A percentile compares a stretch with the other conserved stretches of the same genome.
These are phyloP conservation scores for Pachydiplax longipennis DNA, from an alignment of 2,888 invertebrate genomes.

Conservation along the genomic window DNA sequence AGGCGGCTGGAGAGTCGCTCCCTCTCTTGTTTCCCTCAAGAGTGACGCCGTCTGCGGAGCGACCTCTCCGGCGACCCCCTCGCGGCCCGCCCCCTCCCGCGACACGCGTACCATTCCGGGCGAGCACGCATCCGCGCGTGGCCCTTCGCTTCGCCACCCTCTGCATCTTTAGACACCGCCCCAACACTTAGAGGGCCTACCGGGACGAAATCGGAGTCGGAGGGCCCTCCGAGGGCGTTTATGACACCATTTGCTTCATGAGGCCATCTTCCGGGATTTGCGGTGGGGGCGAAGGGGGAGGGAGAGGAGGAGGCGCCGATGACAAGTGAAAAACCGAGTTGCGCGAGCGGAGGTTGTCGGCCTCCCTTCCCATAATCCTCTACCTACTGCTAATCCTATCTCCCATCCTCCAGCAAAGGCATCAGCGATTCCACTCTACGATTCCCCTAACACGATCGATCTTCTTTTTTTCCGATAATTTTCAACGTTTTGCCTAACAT, in stretches of 20 bases:
- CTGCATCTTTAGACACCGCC: background rate
- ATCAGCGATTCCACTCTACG: background rate
- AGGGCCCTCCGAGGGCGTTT: background rate
- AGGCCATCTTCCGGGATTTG: background rate
- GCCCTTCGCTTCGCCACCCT: background rate
- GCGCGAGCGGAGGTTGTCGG: conserved; percentile 35
- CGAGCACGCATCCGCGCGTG: background rate
- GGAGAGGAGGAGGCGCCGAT: conserved; percentile 24
- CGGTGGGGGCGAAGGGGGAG: background rate
- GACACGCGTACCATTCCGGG: background rate
- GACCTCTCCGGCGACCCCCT: background rate
- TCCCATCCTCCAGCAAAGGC: background rate
- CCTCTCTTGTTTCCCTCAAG: background rate
- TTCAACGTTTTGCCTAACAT: background rate
- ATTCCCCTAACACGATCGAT: background rate
- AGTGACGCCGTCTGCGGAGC: background rate
- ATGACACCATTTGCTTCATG: conserved; percentile 4
- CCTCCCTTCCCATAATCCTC: conserved; percentile 35
- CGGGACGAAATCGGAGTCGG: background rate
- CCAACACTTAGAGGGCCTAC: background rate
- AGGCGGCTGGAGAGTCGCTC: background rate
- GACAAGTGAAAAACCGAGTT: conserved; percentile 41
- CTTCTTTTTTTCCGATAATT: background rate
- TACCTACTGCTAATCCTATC: background rate
- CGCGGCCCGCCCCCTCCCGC: background rate